A percentile compares a stretch with the other conserved stretches of the same genome.
These are phyloP conservation scores for human (Homo sapiens) DNA, from an alignment of 2,113 vertebrate species.

Conservation along the genomic window GRCh38 chr20:37925001-37925500, in stretches of 20 bases:
- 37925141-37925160: not conserved
- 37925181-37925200: not conserved
- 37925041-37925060: not conserved
- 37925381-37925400: not conserved
- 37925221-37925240: not conserved
- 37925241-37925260: too few species aligned
- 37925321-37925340: not conserved
- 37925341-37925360: not conserved
- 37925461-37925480: not conserved
- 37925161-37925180: not conserved
- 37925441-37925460: not conserved
- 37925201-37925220: not conserved
- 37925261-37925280: not conserved
- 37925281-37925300: not conserved
- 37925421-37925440: not conserved
- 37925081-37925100: not conserved
- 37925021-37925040: not conserved
- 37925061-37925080: not conserved
- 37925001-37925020: not conserved
- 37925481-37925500: accelerated
- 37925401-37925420: not conserved
- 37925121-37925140: not conserved
- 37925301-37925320: not conserved
- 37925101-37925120: not conserved
- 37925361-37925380: not conserved